These are phyloP conservation scores for Ochotona curzoniae DNA, from an alignment of 2,113 vertebrate genomes.

Conservation along the genomic window DNA sequence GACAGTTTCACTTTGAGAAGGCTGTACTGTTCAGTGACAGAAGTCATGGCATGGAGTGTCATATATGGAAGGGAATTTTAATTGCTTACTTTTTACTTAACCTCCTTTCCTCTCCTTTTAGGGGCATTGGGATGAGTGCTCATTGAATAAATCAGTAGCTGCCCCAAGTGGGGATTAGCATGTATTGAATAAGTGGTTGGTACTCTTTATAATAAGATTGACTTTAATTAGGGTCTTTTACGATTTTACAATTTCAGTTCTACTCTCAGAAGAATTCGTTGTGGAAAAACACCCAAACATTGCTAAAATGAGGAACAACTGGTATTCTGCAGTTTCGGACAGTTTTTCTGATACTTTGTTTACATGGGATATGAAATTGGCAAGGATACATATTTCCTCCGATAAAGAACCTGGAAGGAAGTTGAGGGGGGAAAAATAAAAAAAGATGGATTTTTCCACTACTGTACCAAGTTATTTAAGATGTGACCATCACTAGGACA, in stretches of 20 bases:
- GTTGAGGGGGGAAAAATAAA: neutral
- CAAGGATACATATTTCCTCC: slow-evolving; percentile 60
- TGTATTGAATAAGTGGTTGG: neutral
- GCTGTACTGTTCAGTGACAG: neutral
- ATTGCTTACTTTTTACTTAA: neutral
- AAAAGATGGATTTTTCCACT: neutral
- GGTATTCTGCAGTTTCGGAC: neutral
- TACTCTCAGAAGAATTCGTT: neutral
- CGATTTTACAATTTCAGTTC: neutral
- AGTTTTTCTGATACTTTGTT: slow-evolving; percentile 44
- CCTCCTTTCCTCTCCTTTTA: neutral
- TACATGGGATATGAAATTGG: slow-evolving; percentile 33
- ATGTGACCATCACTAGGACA: neutral
- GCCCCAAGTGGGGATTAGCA: neutral
- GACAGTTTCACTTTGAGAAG: neutral
- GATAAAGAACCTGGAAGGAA: slow-evolving; percentile 44
- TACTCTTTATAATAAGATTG: neutral
- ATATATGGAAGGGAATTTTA: neutral
- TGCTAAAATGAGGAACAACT: neutral
- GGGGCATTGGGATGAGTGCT: neutral
- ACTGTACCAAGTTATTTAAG: slow-evolving; percentile 14
- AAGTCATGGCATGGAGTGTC: neutral
- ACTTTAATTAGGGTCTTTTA: neutral
- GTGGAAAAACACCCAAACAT: neutral
- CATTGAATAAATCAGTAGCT: neutral